phyloP scores from a whole-genome alignment of 2,113 vertebrate species.

The Catharus fuscescens region DNA sequence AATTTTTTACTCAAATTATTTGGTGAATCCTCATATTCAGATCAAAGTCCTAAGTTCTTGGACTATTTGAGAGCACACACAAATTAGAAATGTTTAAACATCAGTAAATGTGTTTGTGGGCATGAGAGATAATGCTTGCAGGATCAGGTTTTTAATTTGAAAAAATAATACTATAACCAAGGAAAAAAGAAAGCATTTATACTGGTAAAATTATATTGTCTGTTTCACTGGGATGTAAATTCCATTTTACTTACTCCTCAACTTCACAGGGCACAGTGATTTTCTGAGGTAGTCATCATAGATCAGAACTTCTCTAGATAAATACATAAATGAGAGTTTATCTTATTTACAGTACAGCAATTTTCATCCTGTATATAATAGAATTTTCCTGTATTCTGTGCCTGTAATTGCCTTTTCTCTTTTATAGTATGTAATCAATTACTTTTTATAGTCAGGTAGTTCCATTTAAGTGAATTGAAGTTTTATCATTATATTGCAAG shows the following conservation, averaged over 20 bases:
- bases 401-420: conserved; percentile 41
- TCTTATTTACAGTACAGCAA: neutral
- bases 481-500: conserved; percentile 14
- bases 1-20: neutral
- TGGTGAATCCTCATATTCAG: neutral
- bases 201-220: neutral
- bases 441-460: conserved; percentile 30
- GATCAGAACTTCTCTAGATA: neutral
- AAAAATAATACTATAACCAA: neutral
- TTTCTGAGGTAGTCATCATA: neutral
- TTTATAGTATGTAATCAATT: conserved; percentile 27
- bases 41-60: neutral
- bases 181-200: neutral
- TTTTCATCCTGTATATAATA: conserved; percentile 21
- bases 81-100: neutral
- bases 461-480: conserved; percentile 30
- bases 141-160: conserved; percentile 14
- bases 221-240: neutral
- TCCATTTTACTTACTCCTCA: conserved; percentile 1
- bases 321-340: neutral
- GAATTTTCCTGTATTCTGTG: conserved; percentile 13
- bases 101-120: neutral
- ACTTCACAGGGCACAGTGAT: neutral
- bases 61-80: neutral
- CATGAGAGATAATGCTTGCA: neutral